Evolutionary conservation across 1,140 invertebrate genomes (phyloP), one percentile per base, ranked within the genome.

Genomic region (Lethocerus indicus): DNA sequence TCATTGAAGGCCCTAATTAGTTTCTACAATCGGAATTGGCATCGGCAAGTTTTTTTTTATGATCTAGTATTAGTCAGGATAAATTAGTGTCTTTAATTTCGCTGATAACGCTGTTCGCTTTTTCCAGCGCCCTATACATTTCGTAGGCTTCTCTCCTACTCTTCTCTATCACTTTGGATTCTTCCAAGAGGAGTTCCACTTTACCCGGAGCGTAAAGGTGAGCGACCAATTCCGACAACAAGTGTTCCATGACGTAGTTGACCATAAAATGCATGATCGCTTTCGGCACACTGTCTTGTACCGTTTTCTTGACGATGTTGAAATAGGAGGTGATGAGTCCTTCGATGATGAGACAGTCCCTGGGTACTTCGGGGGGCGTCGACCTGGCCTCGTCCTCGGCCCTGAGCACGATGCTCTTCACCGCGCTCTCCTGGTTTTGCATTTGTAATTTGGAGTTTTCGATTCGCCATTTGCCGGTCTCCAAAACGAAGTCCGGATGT

Each of bases 401-500:
- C 6, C 45, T 35, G 3, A 16, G 37, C 6, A 13, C 36, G 18
- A 20, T 16, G 47, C 12, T 6, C 25, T 41, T n/a, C 18, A 21
- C 7, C 24, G 20, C 20, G 20, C 21, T 3, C 23, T 21, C 4
- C 29, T 25, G 16, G 5, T 21, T 32, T 50, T 21, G 23, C 27
- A 5, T 42, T 16, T 21, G 20, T 52, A 24, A 45, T 45, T 2
- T 25, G 21, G 9, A 13, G 40, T 3, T 45, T 14, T 14, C 45
- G 29, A 23, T 49, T 41, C 14, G 43, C 16, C 4, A n/a, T 2
- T 9, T 21, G 7, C 3, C 14, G 2, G 12, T 28, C 14, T 26
- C 21, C 18, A 4, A 9, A 3, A 28, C 16, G 37, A 59, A 59
- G 27, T 83, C 80, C 3, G 81, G 81, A 62, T 84, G 80, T 57